Conservation (phyloP, 2,113 vertebrate genomes). For the Empidonax alnorum region DNA sequence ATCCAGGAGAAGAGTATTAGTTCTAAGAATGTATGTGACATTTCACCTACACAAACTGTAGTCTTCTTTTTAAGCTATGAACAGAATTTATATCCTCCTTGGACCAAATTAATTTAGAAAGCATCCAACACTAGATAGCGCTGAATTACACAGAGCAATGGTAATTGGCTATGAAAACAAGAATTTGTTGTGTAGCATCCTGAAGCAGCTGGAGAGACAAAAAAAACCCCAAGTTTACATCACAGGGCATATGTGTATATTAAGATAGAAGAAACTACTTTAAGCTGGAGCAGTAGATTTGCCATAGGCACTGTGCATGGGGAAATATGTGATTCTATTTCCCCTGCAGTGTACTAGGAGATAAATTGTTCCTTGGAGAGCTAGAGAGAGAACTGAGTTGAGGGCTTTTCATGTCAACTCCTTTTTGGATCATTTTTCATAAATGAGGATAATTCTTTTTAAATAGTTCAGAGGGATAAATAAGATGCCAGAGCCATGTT, state of each 20-base stretch:
- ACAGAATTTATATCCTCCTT: not conserved
- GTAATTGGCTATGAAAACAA: not conserved
- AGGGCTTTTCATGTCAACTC: slow-evolving; percentile 11
- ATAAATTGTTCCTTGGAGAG: slow-evolving; percentile 10
- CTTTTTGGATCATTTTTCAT: slow-evolving; percentile 22
- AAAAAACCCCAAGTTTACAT: not conserved
- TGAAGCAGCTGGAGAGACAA: not conserved
- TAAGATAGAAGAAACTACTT: not conserved
- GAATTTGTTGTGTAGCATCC: not conserved
- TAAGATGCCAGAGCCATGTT: slow-evolving; percentile 3
- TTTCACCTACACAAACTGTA: not conserved
- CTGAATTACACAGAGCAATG: not conserved
- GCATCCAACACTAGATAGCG: not conserved
- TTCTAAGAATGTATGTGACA: not conserved
- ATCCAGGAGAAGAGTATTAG: not conserved
- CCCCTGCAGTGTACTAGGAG: not conserved
- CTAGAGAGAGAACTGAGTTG: not conserved
- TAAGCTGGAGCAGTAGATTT: not conserved
- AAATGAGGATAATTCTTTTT: not conserved
- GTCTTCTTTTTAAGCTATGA: not conserved
- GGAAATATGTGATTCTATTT: not conserved
- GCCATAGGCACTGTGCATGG: not conserved
- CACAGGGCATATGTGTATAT: not conserved
- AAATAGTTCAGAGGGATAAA: slow-evolving; percentile 2
- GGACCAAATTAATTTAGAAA: not conserved